These are phyloP conservation scores for Zaprionus tsacasi DNA, from an alignment of 1,140 invertebrate genomes.

Conservation along the genomic window DNA sequence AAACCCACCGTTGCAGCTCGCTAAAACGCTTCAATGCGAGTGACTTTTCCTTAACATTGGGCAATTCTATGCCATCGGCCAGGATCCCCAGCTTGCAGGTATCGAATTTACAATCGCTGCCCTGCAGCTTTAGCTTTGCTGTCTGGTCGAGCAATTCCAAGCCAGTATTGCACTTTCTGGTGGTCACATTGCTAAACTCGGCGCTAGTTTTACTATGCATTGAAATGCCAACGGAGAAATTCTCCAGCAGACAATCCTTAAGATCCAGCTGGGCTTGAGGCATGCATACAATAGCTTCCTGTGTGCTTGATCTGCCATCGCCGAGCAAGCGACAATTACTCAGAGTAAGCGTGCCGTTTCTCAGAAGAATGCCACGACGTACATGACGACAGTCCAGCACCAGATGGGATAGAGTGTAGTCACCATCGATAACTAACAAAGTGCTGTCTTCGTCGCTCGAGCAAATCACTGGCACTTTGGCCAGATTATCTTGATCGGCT, in stretches of 20 bases:
- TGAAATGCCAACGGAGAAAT: constrained; percentile 80
- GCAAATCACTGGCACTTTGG: constrained; percentile 68
- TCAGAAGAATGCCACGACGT: constrained; percentile 83
- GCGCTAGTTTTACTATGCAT: constrained; percentile 47
- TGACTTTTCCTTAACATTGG: constrained; percentile 26
- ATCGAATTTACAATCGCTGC: constrained; percentile 53
- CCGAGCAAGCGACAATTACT: constrained; percentile 83
- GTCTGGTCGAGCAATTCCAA: constrained; percentile 59
- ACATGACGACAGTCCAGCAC: constrained; percentile 82
- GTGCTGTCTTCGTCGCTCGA: constrained; percentile 84
- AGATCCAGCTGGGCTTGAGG: constrained; percentile 70
- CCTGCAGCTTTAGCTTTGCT: constrained; percentile 42
- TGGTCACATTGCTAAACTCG: constrained; percentile 39
- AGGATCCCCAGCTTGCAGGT: constrained; percentile 60
- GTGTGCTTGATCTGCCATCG: constrained; percentile 75
- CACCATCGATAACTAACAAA: constrained; percentile 81
- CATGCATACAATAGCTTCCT: constrained; percentile 84
- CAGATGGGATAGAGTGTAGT: constrained; percentile 83
- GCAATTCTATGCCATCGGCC: constrained; percentile 41
- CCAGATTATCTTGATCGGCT: background rate
- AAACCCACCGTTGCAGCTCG: constrained; percentile 55
- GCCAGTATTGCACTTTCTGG: constrained; percentile 59
- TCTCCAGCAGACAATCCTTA: constrained; percentile 76
- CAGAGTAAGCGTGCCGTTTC: constrained; percentile 75
- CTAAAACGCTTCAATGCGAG: constrained; percentile 39